Conservation (phyloP, 2,113 vertebrate species). For the Gracilinanus agilis region DNA sequence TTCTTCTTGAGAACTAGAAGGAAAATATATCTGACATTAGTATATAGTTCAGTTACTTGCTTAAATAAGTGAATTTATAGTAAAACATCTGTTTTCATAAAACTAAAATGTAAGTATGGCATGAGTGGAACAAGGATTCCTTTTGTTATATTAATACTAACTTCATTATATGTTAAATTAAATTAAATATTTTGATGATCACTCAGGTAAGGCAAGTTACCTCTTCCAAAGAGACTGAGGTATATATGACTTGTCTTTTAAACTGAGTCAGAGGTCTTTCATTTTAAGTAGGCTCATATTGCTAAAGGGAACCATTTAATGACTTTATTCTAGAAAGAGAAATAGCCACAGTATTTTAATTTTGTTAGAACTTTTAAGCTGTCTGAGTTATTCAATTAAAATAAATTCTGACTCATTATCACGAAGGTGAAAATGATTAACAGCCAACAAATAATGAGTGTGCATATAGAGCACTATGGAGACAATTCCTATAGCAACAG, state of each 20-base stretch:
- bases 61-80: conserved; percentile 59
- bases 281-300: neutral
- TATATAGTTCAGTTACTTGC: conserved; percentile 51
- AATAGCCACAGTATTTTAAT: conserved; percentile 9
- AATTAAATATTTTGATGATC: conserved; percentile 6
- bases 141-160: neutral
- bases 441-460: conserved; percentile 49
- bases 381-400: conserved; percentile 53
- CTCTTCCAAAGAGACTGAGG: conserved; percentile 27
- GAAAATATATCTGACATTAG: conserved; percentile 78
- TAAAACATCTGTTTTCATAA: conserved; percentile 33
- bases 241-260: conserved; percentile 21
- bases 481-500: conserved; percentile 66
- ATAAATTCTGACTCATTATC: conserved; percentile 60
- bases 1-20: conserved; percentile 91
- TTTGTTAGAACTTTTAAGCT: conserved; percentile 28
- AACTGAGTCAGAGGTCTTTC: conserved; percentile 40
- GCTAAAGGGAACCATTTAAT: conserved; percentile 36
- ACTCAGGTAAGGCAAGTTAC: conserved; percentile 16
- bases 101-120: neutral
- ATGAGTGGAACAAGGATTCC: conserved; percentile 24
- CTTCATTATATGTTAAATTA: neutral
- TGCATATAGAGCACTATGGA: neutral
- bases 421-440: conserved; percentile 35
- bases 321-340: neutral